Percentiles rank a stretch among this genome's conserved stretches.
phyloP scores from a whole-genome alignment of 2,113 vertebrate genomes.

The Cynocephalus volans region DNA sequence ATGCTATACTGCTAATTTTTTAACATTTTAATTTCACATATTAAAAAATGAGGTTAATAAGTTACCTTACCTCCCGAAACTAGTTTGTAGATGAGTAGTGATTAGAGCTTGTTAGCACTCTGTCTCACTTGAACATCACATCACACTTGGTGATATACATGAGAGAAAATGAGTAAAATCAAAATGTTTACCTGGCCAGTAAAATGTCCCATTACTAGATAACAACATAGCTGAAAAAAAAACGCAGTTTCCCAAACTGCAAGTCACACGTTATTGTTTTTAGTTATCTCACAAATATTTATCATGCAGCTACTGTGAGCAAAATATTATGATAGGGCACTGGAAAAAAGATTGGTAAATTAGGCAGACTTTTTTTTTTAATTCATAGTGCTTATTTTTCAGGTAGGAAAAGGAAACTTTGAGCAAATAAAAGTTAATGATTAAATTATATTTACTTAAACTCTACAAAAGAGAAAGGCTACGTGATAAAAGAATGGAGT shows the following conservation, averaged over 20 bases:
- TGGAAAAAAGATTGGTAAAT: not conserved
- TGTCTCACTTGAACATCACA: not conserved
- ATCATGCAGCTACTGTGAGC: not conserved
- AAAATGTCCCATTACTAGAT: not conserved
- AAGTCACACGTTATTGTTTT: not conserved
- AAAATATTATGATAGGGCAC: not conserved
- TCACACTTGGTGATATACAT: not conserved
- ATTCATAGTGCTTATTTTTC: not conserved
- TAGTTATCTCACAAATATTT: constrained; percentile 18
- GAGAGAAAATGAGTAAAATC: not conserved
- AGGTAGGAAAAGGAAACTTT: not conserved
- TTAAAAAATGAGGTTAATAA: not conserved
- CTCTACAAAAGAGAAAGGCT: not conserved
- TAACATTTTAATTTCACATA: not conserved
- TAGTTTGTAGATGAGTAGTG: not conserved
- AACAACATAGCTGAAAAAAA: not conserved
- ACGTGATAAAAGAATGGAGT: not conserved
- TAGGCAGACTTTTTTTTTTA: not conserved
- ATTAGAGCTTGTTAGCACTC: not conserved
- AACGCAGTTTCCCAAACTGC: not conserved
- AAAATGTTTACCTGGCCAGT: not conserved
- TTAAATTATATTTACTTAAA: constrained; percentile 28
- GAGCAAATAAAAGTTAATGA: not conserved
- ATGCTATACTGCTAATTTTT: not conserved
- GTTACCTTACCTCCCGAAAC: not conserved